Base-by-base conservation (phyloP, 2,888 invertebrate genomes). In the Lomographa bimaculata region DNA sequence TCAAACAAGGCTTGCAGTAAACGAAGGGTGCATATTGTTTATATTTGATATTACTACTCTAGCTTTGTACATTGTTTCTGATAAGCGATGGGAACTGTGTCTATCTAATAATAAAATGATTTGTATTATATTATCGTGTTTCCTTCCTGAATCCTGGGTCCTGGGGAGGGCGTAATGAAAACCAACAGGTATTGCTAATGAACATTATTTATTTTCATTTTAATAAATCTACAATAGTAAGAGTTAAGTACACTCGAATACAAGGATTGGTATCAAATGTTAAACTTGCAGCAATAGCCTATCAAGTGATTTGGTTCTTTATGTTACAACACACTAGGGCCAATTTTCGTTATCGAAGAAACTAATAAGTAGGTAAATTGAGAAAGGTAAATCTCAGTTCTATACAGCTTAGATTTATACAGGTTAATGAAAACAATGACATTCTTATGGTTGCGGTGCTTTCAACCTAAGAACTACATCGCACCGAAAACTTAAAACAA, bases 21-120 rank as follows among this genome's bases (percentile, higher is more conserved):
- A 83, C 84, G 85, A 86, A 86, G 87, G 87, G 89, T 87, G 89
- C 89, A 87, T 87, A 87, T 86, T 89, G 87, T 89, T 89, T 89
- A 87, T 89, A 89, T 87, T 87, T 89, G 89, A 89, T 89, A 90
- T 89, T 89, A 87, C 89, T 89, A 89, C 86, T 90, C 90, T 91
- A 91, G 92, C 92, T 92, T 92, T 92, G 91, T 92, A 92, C 91
- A 91, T 91, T 91, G 89, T 91, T 91, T 91, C 91, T 91, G 90
- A 91, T 91, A 91, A 91, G 91, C 92, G 91, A 89, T 91, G 90
- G 91, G 91, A 92, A 91, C 91, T 91, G 91, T 92, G 92, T 92
- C 92, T 92, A 91, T 91, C 90, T 90, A 90, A 91, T 90, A 90
- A 90, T 90, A 90, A 90, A 91, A 92, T 92, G 92, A 92, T 92